A percentile compares a stretch with the other conserved stretches of the same genome.
Conservation (phyloP, 2,888 invertebrate species). For the Mystacides longicornis region DNA sequence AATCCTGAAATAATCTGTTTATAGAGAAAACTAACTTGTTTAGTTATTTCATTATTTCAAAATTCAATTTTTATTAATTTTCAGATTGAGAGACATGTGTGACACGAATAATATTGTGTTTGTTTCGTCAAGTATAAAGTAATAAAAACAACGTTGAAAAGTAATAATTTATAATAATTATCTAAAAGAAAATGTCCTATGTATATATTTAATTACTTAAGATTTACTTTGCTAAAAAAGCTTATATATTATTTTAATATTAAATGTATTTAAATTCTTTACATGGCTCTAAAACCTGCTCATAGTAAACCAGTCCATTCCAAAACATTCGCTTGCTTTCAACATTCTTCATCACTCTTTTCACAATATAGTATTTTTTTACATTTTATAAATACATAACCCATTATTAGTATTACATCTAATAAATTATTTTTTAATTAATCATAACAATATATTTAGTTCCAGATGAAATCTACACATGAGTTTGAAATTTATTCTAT, state of each 20-base stretch:
- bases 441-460: background rate
- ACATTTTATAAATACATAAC: background rate
- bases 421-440: conserved; percentile 8
- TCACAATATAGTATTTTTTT: background rate
- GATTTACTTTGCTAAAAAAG: conserved; percentile 22
- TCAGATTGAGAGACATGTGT: too few species aligned
- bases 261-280: conserved; percentile 18
- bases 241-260: conserved; percentile 17
- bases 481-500: background rate
- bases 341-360: background rate
- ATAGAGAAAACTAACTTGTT: too few species aligned
- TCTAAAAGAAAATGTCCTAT: background rate
- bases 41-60: too few species aligned
- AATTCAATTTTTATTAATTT: conserved; percentile 21
- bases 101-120: conserved; percentile 20
- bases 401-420: background rate
- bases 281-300: conserved; percentile 17
- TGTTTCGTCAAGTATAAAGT: conserved; percentile 14
- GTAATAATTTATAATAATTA: background rate
- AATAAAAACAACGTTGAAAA: background rate
- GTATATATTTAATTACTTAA: conserved; percentile 13
- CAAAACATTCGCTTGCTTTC: conserved; percentile 4
- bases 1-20: too few species aligned
- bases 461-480: conserved; percentile 12
- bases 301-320: conserved; percentile 5